phyloP scores from a whole-genome alignment of 2,888 invertebrate species.

The Schizotus pectinicornis region DNA sequence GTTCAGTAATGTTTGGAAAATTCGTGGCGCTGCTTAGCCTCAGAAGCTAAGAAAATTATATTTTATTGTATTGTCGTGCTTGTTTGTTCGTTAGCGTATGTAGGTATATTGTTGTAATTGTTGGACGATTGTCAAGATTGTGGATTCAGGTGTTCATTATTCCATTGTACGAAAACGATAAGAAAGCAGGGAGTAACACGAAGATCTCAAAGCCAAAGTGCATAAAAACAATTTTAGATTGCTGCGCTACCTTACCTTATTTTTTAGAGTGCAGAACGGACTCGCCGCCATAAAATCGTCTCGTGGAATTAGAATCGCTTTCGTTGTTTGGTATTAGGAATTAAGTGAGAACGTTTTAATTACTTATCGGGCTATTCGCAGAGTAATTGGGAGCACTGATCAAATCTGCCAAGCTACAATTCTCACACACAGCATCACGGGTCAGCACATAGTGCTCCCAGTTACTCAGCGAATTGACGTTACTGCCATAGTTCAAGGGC shows the following conservation, averaged over 20 bases:
- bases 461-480: no score
- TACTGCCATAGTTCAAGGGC: no score
- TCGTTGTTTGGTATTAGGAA: background rate
- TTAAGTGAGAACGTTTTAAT: conserved; percentile 9
- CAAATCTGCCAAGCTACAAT: conserved; percentile 19
- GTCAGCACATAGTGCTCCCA: no score
- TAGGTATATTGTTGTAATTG: conserved; percentile 45
- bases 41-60: background rate
- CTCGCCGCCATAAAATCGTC: no score
- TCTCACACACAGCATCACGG: background rate
- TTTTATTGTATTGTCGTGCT: background rate
- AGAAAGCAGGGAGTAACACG: conserved; percentile 25
- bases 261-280: background rate
- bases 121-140: background rate
- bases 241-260: conserved; percentile 51
- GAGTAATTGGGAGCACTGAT: conserved; percentile 4
- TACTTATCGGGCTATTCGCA: conserved; percentile 4
- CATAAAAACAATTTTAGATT: conserved; percentile 38
- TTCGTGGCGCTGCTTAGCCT: background rate
- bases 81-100: conserved; percentile 10
- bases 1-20: no score
- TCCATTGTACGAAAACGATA: background rate
- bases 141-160: background rate
- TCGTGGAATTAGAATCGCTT: background rate
- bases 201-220: conserved; percentile 46